phyloP scores from a whole-genome alignment of 2,888 invertebrate genomes.

The Drosophila villosipedis region DNA sequence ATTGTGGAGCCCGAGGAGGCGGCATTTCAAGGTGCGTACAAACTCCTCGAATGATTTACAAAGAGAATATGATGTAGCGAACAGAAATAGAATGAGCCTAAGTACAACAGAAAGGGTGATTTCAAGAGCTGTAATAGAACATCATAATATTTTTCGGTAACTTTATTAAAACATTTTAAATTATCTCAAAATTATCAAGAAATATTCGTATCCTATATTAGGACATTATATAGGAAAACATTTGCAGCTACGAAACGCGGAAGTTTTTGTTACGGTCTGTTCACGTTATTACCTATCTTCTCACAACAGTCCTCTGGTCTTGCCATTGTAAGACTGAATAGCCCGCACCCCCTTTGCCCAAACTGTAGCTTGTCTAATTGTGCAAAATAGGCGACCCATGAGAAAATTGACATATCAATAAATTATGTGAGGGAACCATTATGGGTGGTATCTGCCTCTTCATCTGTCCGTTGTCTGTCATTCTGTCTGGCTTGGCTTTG shows the following conservation, averaged over 20 bases:
- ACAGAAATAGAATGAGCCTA: no score
- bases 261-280: not conserved
- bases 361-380: constrained; percentile 45
- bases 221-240: not conserved
- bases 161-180: not conserved
- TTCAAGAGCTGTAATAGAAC: not conserved
- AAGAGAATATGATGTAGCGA: not conserved
- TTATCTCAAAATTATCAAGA: not conserved
- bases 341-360: no score
- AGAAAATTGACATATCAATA: constrained; percentile 63
- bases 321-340: not conserved
- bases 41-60: constrained; percentile 12
- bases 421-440: constrained; percentile 22
- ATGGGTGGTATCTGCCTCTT: constrained; percentile 8
- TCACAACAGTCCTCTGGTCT: not conserved
- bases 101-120: not conserved
- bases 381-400: constrained; percentile 33
- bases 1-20: constrained; percentile 86
- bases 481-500: constrained; percentile 56
- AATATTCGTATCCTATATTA: not conserved
- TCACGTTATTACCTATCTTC: not conserved
- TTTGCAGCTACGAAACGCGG: not conserved
- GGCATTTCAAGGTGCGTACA: constrained; percentile 87
- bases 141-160: not conserved
- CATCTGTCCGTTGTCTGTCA: constrained; percentile 13